Evolutionary conservation across 1,140 invertebrate species (phyloP).

Genomic region (Drosophila micromelanica): DNA sequence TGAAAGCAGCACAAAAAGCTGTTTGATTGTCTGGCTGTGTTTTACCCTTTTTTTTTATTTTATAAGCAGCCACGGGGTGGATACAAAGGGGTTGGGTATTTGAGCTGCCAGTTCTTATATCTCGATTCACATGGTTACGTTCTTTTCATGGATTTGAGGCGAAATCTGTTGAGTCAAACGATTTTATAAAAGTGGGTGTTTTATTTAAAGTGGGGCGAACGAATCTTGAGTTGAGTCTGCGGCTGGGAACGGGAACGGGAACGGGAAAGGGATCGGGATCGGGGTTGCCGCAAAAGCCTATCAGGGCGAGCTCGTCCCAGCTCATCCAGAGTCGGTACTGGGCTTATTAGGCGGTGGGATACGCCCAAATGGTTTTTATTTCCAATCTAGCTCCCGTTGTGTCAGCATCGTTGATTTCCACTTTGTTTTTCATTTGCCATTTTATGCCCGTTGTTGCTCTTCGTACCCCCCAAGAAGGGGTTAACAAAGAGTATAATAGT

Average conservation of each 20-base stretch:
- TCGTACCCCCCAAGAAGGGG: neutral
- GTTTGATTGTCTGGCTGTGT: neutral
- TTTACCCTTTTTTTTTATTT: conserved; percentile 1
- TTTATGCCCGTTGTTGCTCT: conserved; percentile 27
- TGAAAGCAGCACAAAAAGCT: neutral
- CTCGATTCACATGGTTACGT: conserved; percentile 8
- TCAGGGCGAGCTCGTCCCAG: conserved; percentile 13
- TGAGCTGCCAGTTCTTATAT: conserved; percentile 18
- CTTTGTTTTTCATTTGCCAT: conserved; percentile 43
- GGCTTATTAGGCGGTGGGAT: conserved; percentile 64
- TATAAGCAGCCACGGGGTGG: conserved; percentile 47
- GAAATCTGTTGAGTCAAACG: conserved; percentile 32
- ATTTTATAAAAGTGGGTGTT: conserved; percentile 70
- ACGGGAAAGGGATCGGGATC: too few relatives aligned
- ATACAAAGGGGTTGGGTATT: conserved; percentile 57
- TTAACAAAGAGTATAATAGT: too few relatives aligned
- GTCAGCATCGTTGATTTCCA: conserved; percentile 32
- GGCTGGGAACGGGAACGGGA: neutral
- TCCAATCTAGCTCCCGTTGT: conserved; percentile 67
- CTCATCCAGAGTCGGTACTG: conserved; percentile 27
- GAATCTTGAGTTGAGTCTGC: neutral
- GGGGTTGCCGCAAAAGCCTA: conserved; percentile 24
- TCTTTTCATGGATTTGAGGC: conserved; percentile 57
- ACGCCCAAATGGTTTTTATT: conserved; percentile 80
- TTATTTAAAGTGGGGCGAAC: conserved; percentile 71